Percentiles rank a stretch among this genome's conserved stretches.
Conservation (phyloP, 2,113 vertebrate genomes). For the Chinchilla lanigera region DNA sequence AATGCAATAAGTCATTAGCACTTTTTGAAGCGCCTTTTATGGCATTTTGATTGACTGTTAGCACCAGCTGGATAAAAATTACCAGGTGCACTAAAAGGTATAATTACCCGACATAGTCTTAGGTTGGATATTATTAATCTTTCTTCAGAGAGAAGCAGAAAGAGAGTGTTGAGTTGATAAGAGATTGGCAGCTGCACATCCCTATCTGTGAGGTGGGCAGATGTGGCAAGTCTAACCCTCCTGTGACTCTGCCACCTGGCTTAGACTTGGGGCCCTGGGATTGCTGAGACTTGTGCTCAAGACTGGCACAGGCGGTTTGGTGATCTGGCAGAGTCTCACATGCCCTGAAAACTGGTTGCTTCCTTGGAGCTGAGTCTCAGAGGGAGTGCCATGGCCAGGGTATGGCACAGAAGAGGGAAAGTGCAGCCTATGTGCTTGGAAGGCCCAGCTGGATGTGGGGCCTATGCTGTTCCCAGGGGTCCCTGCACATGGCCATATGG, state of each 20-base stretch:
- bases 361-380: background rate
- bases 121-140: constrained; percentile 74
- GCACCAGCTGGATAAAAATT: constrained; percentile 79
- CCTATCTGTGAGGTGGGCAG: background rate
- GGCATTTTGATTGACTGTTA: constrained; percentile 79
- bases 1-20: background rate
- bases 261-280: background rate
- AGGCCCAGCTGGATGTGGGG: background rate
- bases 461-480: background rate
- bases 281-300: background rate
- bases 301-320: background rate
- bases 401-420: background rate
- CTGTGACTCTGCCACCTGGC: background rate
- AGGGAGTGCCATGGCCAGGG: background rate
- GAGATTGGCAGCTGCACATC: background rate
- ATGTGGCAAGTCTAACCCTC: background rate
- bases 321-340: background rate
- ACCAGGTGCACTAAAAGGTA: constrained; percentile 75
- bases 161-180: constrained; percentile 52
- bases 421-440: no score
- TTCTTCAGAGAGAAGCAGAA: constrained; percentile 72
- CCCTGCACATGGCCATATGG: background rate
- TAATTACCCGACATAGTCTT: constrained; percentile 78
- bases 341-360: background rate
- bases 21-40: constrained; percentile 30